Evolutionary conservation across 2,888 invertebrate species (phyloP).

Genomic region (Pristionchus maxplancki): DNA sequence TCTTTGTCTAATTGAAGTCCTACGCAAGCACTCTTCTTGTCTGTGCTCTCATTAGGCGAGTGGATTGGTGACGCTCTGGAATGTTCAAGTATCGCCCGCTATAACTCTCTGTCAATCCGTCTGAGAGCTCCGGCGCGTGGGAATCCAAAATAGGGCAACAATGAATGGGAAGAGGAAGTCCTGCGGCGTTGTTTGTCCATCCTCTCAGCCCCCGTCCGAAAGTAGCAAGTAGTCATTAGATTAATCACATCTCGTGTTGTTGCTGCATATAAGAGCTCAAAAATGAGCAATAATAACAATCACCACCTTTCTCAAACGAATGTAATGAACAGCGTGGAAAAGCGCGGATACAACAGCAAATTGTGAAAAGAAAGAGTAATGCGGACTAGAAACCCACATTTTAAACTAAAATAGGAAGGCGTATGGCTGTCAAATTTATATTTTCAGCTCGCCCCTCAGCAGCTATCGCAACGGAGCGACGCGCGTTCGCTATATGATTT

Average conservation of each 20-base stretch:
- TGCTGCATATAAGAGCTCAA: constrained; percentile 15
- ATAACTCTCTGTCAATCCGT: constrained; percentile 9
- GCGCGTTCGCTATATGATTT: constrained; percentile 66
- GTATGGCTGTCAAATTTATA: neutral
- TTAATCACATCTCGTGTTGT: neutral
- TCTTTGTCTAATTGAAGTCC: neutral
- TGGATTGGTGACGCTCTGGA: neutral
- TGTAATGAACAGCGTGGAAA: neutral
- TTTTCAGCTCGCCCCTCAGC: constrained; percentile 69
- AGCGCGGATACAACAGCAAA: neutral
- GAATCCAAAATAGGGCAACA: constrained; percentile 5
- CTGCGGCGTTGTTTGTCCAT: neutral
- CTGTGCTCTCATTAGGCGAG: constrained; percentile 15
- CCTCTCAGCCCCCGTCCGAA: neutral
- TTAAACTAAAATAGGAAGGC: too few species aligned
- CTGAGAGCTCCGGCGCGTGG: constrained; percentile 6
- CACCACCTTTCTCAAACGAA: constrained; percentile 10
- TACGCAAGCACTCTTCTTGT: neutral
- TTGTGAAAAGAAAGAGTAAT: neutral
- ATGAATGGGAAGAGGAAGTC: neutral
- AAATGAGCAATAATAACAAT: constrained; percentile 3
- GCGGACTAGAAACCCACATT: too few species aligned
- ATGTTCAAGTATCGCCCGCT: neutral
- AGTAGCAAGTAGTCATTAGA: neutral
- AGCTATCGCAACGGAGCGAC: constrained; percentile 68